Percentiles rank a stretch among this genome's conserved stretches.
phyloP scores from a whole-genome alignment of 2,888 invertebrate genomes.

The Syritta pipiens region DNA sequence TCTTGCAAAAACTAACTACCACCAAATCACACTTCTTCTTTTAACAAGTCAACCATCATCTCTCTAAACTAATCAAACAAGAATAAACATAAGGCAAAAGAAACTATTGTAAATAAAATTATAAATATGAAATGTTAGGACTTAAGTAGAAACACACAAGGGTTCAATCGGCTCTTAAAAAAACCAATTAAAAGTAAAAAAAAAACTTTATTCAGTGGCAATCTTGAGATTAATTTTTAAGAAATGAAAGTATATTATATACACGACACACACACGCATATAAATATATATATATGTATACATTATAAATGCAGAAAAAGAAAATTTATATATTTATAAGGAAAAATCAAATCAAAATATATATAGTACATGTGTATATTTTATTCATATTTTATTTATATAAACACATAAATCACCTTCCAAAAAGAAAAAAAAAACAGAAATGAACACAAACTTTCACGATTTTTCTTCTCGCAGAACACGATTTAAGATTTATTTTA shows the following conservation, averaged over 20 bases:
- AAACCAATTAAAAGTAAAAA: conserved; percentile 23
- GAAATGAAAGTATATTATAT: conserved; percentile 33
- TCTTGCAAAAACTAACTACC: too few relatives aligned
- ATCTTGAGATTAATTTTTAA: conserved; percentile 70
- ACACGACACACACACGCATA: background rate
- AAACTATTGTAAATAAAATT: too few relatives aligned
- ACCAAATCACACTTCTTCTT: too few relatives aligned
- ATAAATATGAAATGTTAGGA: too few relatives aligned
- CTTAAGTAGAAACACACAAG: background rate
- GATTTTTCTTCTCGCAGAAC: background rate
- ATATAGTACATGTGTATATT: conserved; percentile 4
- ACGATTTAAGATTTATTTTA: background rate
- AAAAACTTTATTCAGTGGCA: conserved; percentile 57
- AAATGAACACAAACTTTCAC: background rate
- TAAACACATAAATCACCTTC: conserved; percentile 30
- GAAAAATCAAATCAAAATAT: conserved; percentile 23
- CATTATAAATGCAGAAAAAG: conserved; percentile 23
- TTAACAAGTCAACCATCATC: too few relatives aligned
- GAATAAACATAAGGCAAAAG: too few relatives aligned
- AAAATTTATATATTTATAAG: conserved; percentile 68
- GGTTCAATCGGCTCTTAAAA: conserved; percentile 1
- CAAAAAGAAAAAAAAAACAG: background rate
- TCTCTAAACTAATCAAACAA: too few relatives aligned
- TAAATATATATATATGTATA: conserved; percentile 8
- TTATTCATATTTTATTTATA: conserved; percentile 37